Evolutionary conservation across 2,113 vertebrate genomes (phyloP).

Genomic region (Burhinus bistriatus): DNA sequence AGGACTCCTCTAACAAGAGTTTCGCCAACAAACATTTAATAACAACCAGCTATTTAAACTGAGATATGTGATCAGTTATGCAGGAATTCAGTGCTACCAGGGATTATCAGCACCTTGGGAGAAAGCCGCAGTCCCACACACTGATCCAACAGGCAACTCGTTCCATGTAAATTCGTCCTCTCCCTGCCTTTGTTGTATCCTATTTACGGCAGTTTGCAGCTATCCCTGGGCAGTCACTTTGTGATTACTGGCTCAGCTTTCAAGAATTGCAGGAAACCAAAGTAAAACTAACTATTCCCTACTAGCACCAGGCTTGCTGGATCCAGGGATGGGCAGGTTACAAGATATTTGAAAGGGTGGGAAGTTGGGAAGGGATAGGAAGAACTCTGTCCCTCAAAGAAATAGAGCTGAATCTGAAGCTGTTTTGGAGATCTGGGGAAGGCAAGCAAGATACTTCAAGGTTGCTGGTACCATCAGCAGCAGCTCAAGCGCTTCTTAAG

Average conservation of each 20-base stretch:
- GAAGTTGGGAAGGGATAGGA: not conserved
- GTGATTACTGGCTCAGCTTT: constrained; percentile 71
- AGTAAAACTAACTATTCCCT: constrained; percentile 26
- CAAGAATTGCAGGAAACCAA: constrained; percentile 71
- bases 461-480: not conserved
- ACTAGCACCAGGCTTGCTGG: constrained; percentile 44
- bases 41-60: constrained; percentile 11
- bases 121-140: not conserved
- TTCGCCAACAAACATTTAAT: constrained; percentile 1
- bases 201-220: constrained; percentile 25
- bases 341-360: not conserved
- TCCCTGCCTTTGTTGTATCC: constrained; percentile 6
- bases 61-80: constrained; percentile 18
- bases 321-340: not conserved
- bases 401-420: not conserved
- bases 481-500: not conserved
- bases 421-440: not conserved
- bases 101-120: constrained; percentile 44
- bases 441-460: not conserved
- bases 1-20: not conserved
- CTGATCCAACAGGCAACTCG: not conserved
- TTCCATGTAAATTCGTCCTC: not conserved
- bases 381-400: not conserved
- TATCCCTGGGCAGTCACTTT: constrained; percentile 48
- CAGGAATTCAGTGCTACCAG: constrained; percentile 10